A percentile compares a stretch with the other conserved stretches of the same genome.
Evolutionary conservation across 2,113 vertebrate genomes (phyloP).

Genomic region (Nesogale talazaci): DNA sequence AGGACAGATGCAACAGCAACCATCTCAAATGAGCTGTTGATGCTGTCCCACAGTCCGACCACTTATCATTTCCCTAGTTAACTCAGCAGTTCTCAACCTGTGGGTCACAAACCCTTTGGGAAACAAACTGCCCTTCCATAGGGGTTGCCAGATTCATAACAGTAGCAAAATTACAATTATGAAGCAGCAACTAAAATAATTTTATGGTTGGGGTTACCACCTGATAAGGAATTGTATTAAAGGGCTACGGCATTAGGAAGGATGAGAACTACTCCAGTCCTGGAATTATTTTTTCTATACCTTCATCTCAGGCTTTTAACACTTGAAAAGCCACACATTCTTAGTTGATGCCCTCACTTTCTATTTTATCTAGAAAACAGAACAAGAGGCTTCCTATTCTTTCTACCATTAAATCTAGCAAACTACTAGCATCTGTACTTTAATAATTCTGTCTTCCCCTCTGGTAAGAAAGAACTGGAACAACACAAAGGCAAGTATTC

Average conservation of each 20-base stretch:
- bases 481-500: too few species aligned
- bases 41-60: background rate
- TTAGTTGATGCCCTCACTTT: background rate
- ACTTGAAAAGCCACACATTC: background rate
- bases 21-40: background rate
- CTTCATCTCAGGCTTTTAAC: background rate
- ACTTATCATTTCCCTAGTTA: background rate
- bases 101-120: too few species aligned
- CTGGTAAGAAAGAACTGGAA: background rate
- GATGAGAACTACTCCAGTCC: too few species aligned
- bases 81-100: background rate
- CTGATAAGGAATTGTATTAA: too few species aligned
- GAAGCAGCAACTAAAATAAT: too few species aligned
- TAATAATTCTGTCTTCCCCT: background rate
- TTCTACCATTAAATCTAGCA: background rate
- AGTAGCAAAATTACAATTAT: too few species aligned
- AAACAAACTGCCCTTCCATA: too few species aligned
- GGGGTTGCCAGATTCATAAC: too few species aligned
- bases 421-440: background rate
- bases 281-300: background rate
- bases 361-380: background rate
- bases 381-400: background rate
- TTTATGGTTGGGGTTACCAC: too few species aligned
- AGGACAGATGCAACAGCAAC: background rate
- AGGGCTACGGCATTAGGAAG: too few species aligned